phyloP scores from a whole-genome alignment of 2,797 vertebrate genomes.

The Cuculus canorus region DNA sequence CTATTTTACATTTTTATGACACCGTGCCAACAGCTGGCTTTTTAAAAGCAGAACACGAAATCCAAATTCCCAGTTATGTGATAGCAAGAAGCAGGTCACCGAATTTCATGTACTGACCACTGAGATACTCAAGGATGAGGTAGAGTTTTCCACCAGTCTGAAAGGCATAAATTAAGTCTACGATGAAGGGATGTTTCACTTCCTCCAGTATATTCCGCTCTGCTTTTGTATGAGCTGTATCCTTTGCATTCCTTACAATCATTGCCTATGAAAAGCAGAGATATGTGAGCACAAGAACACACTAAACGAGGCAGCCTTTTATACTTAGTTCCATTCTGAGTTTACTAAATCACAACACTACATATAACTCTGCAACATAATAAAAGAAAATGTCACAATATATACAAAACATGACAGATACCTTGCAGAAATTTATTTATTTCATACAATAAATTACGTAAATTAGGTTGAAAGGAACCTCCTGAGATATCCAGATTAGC shows the following conservation, averaged over 20 bases:
- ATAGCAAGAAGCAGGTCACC: background rate
- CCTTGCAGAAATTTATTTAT: background rate
- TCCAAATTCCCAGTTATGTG: background rate
- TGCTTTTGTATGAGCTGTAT: slow-evolving; percentile 98
- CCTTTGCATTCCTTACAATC: slow-evolving; percentile 99
- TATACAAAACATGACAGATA: background rate
- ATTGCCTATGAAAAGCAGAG: slow-evolving; percentile 86
- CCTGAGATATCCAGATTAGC: background rate
- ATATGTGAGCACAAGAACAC: slow-evolving; percentile 32
- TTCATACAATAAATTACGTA: background rate
- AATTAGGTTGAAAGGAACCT: background rate
- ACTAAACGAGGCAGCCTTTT: background rate
- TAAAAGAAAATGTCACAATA: background rate
- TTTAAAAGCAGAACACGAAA: slow-evolving; percentile 20
- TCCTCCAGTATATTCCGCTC: slow-evolving; percentile 99
- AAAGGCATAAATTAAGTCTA: slow-evolving; percentile 99
- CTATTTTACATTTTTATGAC: background rate
- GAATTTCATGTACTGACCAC: slow-evolving; percentile 84
- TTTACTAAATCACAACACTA: background rate
- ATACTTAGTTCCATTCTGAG: background rate
- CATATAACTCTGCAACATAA: background rate
- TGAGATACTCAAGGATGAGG: slow-evolving; percentile 99
- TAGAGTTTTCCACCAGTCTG: slow-evolving; percentile 99
- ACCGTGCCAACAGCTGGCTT: background rate
- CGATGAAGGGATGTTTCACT: slow-evolving; percentile 99